Evolutionary conservation across 2,113 vertebrate genomes (phyloP), one percentile per base, ranked within the genome.

Genomic region (Copsychus sechellarum): DNA sequence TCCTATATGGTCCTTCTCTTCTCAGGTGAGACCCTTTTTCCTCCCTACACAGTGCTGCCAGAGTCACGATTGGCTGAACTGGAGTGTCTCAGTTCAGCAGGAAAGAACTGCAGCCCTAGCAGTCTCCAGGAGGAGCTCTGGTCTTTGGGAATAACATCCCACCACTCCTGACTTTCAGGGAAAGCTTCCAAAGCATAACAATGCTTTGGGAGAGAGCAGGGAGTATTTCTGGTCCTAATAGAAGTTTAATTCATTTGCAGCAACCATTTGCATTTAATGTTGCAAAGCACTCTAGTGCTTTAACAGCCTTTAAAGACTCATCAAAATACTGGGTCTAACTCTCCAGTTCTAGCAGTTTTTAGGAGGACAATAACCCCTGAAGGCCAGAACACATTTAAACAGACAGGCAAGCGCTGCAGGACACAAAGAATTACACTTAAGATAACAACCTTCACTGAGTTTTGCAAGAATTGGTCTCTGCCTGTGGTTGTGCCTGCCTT

Each of bases 41-140:
- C 40, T 43, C 48, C 31, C n/a, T 43, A 11, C 9, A 31, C 8
- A 56, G 45, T 17, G 24, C 40, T 84, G 40, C 31, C 74, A 93
- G 57, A 71, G 38, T 36, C 58, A 62, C 6, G 0, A 29, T 11
- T 1, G 4, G 47, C 61, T 90, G 54, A 96, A 80, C 26, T 43
- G 56, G 18, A 93, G 56, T 5, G 0, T 36, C 51, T 67, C 3
- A 5, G 71, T 40, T 80, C 67, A 86, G 29, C 1, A 7, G 67
- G 34, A 70, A 82, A 50, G 34, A 91, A 67, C 20, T 40, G 71
- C 24, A 86, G 47, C 64, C 76, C n/a, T 62, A 78, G 38, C 50
- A 83, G 42, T 62, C 76, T 90, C 66, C 86, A 95, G 81, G 66
- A 89, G 70, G 69, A 92, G 65, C 73, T 87, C 86, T 87, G 61